phyloP scores from a whole-genome alignment of 2,888 invertebrate species.

The Drosophila birchii region DNA sequence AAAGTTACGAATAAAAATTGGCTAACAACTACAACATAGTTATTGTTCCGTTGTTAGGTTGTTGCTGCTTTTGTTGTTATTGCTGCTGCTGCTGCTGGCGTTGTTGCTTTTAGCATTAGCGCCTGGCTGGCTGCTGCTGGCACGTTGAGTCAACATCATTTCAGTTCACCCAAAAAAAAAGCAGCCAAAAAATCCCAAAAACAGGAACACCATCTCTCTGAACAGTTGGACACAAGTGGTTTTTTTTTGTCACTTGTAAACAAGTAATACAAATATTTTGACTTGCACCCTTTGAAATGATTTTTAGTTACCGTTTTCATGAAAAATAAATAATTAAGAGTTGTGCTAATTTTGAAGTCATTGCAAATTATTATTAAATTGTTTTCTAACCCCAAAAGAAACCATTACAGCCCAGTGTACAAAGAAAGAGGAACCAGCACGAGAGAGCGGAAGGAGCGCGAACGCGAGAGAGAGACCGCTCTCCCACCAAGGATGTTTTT shows the following conservation, averaged over 20 bases:
- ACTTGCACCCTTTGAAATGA: not conserved
- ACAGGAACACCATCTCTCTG: slow-evolving; percentile 20
- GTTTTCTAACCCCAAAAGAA: not conserved
- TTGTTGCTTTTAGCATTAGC: slow-evolving; percentile 49
- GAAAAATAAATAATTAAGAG: too few relatives aligned
- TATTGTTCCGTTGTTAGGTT: slow-evolving; percentile 49
- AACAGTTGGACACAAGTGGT: slow-evolving; percentile 3
- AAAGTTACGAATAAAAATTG: not conserved
- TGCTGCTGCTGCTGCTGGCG: slow-evolving; percentile 12
- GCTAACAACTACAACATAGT: slow-evolving; percentile 25
- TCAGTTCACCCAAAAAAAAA: slow-evolving; percentile 46
- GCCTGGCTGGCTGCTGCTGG: slow-evolving; percentile 46
- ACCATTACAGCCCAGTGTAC: slow-evolving; percentile 15
- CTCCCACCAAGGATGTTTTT: slow-evolving; percentile 19
- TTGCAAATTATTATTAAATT: not conserved
- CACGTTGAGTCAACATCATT: slow-evolving; percentile 51
- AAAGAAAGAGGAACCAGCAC: slow-evolving; percentile 15
- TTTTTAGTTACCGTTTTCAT: too few relatives aligned
- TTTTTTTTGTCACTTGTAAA: not conserved
- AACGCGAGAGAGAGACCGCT: slow-evolving; percentile 23
- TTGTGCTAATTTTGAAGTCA: not conserved
- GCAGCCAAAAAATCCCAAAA: slow-evolving; percentile 23
- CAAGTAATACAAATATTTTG: not conserved
- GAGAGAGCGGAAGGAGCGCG: slow-evolving; percentile 6
- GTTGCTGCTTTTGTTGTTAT: slow-evolving; percentile 37